Conservation (phyloP, 2,888 invertebrate species). For the Matsumyia berberina region DNA sequence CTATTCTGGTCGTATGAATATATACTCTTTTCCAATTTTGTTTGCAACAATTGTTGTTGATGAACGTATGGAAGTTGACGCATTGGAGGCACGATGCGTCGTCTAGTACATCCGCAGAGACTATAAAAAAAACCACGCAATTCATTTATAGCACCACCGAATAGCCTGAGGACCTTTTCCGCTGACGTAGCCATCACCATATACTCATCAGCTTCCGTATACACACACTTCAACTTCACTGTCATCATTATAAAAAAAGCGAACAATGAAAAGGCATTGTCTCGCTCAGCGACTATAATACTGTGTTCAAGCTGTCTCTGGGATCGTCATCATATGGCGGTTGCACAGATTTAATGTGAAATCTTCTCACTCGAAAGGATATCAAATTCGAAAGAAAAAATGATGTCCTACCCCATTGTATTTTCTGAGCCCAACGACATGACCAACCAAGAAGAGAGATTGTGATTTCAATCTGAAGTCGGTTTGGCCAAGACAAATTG, state of each 20-base stretch:
- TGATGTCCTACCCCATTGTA: conserved; percentile 14
- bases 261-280: conserved; percentile 13
- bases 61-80: too few relatives aligned
- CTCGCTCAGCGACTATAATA: not conserved
- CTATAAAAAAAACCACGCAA: not conserved
- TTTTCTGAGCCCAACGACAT: not conserved
- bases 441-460: not conserved
- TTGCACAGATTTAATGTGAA: conserved; percentile 17
- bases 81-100: too few relatives aligned
- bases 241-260: not conserved
- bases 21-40: too few relatives aligned
- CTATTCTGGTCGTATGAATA: too few relatives aligned
- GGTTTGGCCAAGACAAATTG: conserved; percentile 61
- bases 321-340: not conserved
- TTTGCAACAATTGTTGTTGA: too few relatives aligned
- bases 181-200: not conserved
- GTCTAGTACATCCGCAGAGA: too few relatives aligned
- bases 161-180: not conserved
- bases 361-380: not conserved
- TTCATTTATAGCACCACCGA: not conserved
- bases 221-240: not conserved
- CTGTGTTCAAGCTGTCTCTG: not conserved
- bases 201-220: not conserved
- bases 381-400: conserved; percentile 8
- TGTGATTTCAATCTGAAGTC: conserved; percentile 9